These are phyloP conservation scores for Baccha elongata DNA, from an alignment of 2,888 invertebrate genomes.

Conservation along the genomic window DNA sequence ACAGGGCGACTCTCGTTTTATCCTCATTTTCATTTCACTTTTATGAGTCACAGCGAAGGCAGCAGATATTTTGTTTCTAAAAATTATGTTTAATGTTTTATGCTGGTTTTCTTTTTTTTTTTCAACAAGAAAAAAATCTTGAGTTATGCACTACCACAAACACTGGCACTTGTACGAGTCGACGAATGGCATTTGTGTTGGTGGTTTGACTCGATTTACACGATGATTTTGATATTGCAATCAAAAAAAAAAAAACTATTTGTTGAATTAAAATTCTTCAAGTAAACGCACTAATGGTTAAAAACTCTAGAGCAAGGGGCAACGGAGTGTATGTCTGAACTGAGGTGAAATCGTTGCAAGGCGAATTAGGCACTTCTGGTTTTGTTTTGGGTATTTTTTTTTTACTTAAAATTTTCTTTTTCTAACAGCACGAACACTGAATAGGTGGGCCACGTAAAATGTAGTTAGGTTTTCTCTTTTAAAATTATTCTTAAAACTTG, in stretches of 20 bases:
- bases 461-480: conserved; percentile 43
- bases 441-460: conserved; percentile 51
- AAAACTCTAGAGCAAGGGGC: conserved; percentile 46
- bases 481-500: conserved; percentile 48
- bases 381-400: conserved; percentile 58
- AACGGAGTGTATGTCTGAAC: neutral
- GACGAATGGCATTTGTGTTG: conserved; percentile 65
- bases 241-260: conserved; percentile 26
- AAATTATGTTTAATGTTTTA: conserved; percentile 45
- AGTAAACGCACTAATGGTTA: conserved; percentile 58
- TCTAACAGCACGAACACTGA: conserved; percentile 44
- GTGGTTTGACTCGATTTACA: conserved; percentile 59
- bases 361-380: conserved; percentile 67
- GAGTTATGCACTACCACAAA: conserved; percentile 55
- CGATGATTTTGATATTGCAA: conserved; percentile 55
- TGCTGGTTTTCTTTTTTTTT: conserved; percentile 39
- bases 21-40: conserved; percentile 85
- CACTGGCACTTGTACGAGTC: conserved; percentile 67
- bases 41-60: conserved; percentile 80
- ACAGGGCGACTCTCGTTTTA: conserved; percentile 86
- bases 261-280: conserved; percentile 16
- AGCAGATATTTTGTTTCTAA: conserved; percentile 54
- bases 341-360: conserved; percentile 70
- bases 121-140: conserved; percentile 39
- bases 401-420: neutral